phyloP scores from a whole-genome alignment of 2,888 invertebrate genomes.

The Arrhopalites spinosus region DNA sequence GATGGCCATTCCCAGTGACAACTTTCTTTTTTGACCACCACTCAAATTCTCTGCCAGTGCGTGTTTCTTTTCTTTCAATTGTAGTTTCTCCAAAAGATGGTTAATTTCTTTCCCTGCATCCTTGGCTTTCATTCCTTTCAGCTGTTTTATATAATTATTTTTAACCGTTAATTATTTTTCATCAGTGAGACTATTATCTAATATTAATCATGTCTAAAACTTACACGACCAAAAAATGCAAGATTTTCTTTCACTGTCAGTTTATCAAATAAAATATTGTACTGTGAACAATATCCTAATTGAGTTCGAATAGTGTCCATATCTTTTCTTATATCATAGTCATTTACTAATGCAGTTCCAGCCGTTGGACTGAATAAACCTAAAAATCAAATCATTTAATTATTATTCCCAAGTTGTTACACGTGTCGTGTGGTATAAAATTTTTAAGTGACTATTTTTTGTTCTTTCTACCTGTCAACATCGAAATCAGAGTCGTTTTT shows the following conservation, averaged over 20 bases:
- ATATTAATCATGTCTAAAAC: constrained; percentile 1
- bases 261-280: constrained; percentile 81
- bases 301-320: constrained; percentile 70
- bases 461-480: constrained; percentile 69
- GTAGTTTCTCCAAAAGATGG: constrained; percentile 67
- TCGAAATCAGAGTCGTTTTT: constrained; percentile 71
- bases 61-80: constrained; percentile 69
- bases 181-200: background rate
- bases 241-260: constrained; percentile 84
- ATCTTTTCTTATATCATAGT: constrained; percentile 71
- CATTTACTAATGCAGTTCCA: constrained; percentile 74
- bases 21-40: constrained; percentile 91
- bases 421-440: background rate
- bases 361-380: constrained; percentile 73
- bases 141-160: constrained; percentile 59
- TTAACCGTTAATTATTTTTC: background rate
- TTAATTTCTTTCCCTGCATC: constrained; percentile 65
- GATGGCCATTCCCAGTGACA: constrained; percentile 84
- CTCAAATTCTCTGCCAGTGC: constrained; percentile 71
- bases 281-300: constrained; percentile 89
- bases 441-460: constrained; percentile 18
- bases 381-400: constrained; percentile 59
- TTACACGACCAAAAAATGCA: constrained; percentile 79
- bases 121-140: constrained; percentile 66
- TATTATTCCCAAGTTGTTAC: background rate